Evolutionary conservation across 2,113 vertebrate species (phyloP), one percentile per base, ranked within the genome.

Genomic region (Gavialis gangeticus): DNA sequence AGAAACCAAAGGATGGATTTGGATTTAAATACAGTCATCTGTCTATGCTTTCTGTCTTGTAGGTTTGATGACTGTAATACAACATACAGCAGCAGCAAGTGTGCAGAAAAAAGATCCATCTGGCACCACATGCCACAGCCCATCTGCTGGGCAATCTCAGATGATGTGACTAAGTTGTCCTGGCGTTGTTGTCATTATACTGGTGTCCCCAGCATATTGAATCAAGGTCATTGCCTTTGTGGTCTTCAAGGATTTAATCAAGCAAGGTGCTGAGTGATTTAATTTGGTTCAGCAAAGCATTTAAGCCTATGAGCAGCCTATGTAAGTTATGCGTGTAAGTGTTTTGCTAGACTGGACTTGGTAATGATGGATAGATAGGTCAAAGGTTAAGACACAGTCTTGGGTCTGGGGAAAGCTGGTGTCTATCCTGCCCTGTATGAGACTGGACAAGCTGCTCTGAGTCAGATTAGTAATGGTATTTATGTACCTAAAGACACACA

Each of bases 301-400:
- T 75, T 56, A 79, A 13, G 25, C 8, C 84, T 86, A 84, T 28
- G 1, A 71, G 3, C 22, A 71, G 19, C 46, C 69, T 18, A 60
- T 55, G 79, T 66, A 86, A 80, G 82, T 87, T 59, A 84, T 24
- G 17, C 64, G 28, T 2, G 0, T 30, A 57, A 60, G 54, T 77
- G n/a, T 75, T 6, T 78, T 5, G 6, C 30, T 8, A 18, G 5
- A 76, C 54, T n/a, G 16, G 46, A 25, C 75, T 17, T 13, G 75
- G 17, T n/a, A 0, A 0, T 59, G 15, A 57, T 3, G 21, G 78
- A 13, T 9, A 64, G 37, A 79, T 6, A 24, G 5, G 2, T 84
- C 25, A 91, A 12, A 28, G 6, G 12, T 17, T 60, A 75, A 10
- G 79, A 62, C 28, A 84, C 6, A 4, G 63, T 14, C 4, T 27